Conservation (phyloP, 2,888 invertebrate species). For the Diarsia mendica region DNA sequence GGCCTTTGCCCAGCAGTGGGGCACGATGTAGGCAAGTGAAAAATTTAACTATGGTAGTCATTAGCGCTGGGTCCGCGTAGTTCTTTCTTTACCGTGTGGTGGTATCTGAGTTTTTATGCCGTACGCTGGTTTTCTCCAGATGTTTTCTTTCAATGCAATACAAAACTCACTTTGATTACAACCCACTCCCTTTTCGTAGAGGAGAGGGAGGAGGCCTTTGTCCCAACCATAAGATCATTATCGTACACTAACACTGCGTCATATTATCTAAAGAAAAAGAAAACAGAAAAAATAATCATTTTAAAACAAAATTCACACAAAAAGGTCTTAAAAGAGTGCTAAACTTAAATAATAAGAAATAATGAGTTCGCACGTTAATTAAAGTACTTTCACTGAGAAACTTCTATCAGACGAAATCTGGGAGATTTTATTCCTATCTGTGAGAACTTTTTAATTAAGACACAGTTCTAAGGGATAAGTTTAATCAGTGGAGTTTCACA, state of each 20-base stretch:
- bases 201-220: no score
- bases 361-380: conserved; percentile 73
- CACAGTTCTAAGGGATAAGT: conserved; percentile 50
- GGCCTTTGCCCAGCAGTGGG: background rate
- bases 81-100: no score
- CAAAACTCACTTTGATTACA: no score
- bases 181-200: no score
- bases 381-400: conserved; percentile 67
- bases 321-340: conserved; percentile 34
- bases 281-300: conserved; percentile 6
- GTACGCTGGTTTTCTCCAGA: no score
- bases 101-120: no score
- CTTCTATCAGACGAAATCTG: conserved; percentile 67
- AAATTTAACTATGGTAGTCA: no score
- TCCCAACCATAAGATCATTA: no score
- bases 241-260: background rate
- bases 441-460: conserved; percentile 74
- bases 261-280: background rate
- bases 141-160: no score
- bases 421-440: conserved; percentile 67
- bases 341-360: conserved; percentile 71
- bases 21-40: background rate
- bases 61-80: no score
- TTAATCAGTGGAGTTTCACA: conserved; percentile 48
- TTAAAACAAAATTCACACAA: conserved; percentile 19